Conservation (phyloP, 2,888 invertebrate genomes). For the Rhagophthalmus giganteus region DNA sequence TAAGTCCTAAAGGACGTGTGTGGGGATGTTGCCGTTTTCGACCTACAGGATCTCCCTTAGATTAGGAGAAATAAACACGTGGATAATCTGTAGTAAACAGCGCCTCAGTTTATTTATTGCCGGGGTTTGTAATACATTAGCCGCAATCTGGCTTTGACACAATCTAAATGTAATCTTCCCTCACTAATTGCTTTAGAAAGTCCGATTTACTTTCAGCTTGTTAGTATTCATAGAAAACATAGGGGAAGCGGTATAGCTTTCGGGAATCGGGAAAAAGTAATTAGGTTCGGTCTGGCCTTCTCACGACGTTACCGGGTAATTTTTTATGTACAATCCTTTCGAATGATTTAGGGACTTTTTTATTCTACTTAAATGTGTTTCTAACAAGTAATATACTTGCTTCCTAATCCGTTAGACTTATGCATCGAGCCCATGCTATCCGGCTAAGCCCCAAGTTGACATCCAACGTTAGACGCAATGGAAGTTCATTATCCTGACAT, state of each 20-base stretch:
- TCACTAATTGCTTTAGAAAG: slow-evolving; percentile 35
- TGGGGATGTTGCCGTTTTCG: too few relatives aligned
- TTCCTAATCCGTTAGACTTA: slow-evolving; percentile 17
- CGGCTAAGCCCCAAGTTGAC: slow-evolving; percentile 16
- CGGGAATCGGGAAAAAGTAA: slow-evolving; percentile 17
- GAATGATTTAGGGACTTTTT: slow-evolving; percentile 5
- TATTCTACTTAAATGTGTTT: neutral
- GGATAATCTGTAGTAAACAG: slow-evolving; percentile 13
- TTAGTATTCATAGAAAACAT: slow-evolving; percentile 32
- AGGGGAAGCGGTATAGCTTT: slow-evolving; percentile 14
- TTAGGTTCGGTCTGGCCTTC: slow-evolving; percentile 11
- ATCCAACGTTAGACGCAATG: slow-evolving; percentile 21
- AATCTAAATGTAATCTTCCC: slow-evolving; percentile 39
- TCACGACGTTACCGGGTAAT: neutral
- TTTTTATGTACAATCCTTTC: neutral
- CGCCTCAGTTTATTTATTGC: slow-evolving; percentile 27
- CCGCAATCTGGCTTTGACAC: slow-evolving; percentile 36
- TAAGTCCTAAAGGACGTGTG: too few relatives aligned
- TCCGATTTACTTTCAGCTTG: slow-evolving; percentile 27
- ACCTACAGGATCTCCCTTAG: too few relatives aligned
- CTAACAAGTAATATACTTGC: slow-evolving; percentile 1
- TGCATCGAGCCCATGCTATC: slow-evolving; percentile 8
- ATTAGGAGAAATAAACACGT: slow-evolving; percentile 16
- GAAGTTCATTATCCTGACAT: slow-evolving; percentile 29
- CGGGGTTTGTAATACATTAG: slow-evolving; percentile 34